Evolutionary conservation across 2,113 vertebrate genomes (phyloP).

Genomic region (Chroicocephalus ridibundus): DNA sequence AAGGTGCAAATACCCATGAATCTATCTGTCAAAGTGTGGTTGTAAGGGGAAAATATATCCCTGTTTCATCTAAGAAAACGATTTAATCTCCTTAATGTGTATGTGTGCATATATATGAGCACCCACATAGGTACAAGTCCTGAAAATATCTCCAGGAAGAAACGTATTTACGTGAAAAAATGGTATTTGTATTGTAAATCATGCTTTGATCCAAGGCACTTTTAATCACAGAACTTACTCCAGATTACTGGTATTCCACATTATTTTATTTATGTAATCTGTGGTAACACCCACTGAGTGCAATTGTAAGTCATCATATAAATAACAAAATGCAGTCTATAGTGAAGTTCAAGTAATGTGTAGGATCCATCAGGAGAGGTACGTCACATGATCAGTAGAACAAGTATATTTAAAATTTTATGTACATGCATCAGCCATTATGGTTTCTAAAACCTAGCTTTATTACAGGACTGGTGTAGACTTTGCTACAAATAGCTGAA

Average conservation of each 20-base stretch:
- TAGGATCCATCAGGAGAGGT: neutral
- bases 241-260: neutral
- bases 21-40: neutral
- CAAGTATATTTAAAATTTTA: neutral
- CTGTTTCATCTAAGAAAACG: neutral
- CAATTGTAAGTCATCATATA: neutral
- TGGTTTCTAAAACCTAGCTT: neutral
- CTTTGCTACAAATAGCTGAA: neutral
- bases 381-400: neutral
- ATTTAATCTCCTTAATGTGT: neutral
- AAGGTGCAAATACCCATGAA: neutral
- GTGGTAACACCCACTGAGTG: rapidly evolving
- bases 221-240: neutral
- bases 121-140: neutral
- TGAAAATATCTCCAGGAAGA: neutral
- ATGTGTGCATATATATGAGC: neutral
- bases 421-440: rapidly evolving
- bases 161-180: neutral
- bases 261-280: neutral
- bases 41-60: neutral
- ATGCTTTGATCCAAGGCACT: neutral
- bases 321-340: neutral
- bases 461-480: neutral
- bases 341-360: neutral
- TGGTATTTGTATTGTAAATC: neutral